Evolutionary conservation across 1,140 invertebrate species (phyloP).

Genomic region (Cecropterus lyciades): DNA sequence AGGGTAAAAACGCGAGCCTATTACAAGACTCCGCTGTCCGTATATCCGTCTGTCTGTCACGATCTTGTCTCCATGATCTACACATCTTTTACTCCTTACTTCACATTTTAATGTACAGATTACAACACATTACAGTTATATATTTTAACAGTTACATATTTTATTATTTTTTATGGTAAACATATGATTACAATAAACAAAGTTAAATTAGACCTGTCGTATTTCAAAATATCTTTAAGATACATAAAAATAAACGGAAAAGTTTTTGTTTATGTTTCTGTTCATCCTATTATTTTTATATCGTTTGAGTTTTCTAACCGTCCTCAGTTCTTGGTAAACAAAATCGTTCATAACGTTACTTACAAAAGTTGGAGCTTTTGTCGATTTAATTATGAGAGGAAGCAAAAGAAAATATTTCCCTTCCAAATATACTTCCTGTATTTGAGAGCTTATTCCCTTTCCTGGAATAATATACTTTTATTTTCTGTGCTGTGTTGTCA

Average conservation of each 20-base stretch:
- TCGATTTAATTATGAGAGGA: conserved; percentile 16
- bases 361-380: conserved; percentile 15
- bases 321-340: conserved; percentile 11
- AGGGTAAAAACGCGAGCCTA: too few relatives aligned
- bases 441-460: background rate
- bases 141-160: too few relatives aligned
- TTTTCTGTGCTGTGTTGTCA: background rate
- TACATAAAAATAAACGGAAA: background rate
- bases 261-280: background rate
- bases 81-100: too few relatives aligned
- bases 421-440: background rate
- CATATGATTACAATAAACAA: too few relatives aligned
- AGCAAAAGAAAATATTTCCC: conserved; percentile 1
- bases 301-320: conserved; percentile 8
- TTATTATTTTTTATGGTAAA: too few relatives aligned
- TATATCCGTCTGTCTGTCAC: too few relatives aligned
- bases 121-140: too few relatives aligned
- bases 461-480: conserved; percentile 1
- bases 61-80: too few relatives aligned
- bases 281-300: background rate
- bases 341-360: conserved; percentile 18
- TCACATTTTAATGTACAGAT: too few relatives aligned
- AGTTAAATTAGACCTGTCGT: background rate
- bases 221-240: background rate
- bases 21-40: too few relatives aligned